A percentile compares a stretch with the other conserved stretches of the same genome.
phyloP scores from a whole-genome alignment of 1,140 invertebrate species.

The Eumaeus atala region DNA sequence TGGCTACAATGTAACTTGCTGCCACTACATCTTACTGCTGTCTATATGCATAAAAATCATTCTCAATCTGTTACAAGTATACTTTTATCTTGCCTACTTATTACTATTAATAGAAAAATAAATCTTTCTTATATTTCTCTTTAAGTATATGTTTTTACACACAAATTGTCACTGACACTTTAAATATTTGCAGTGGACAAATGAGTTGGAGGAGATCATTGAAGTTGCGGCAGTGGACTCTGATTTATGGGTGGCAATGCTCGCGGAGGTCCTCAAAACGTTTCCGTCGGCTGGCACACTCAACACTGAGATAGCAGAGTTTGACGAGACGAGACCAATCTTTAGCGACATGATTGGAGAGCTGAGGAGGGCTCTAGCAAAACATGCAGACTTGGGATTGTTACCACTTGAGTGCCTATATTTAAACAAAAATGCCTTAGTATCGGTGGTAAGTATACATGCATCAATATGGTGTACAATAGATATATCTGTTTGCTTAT shows the following conservation, averaged over 20 bases:
- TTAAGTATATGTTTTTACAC: background rate
- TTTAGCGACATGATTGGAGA: slow-evolving; percentile 94
- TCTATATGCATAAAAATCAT: too few species aligned
- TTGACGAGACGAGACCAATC: slow-evolving; percentile 90
- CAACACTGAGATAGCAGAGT: slow-evolving; percentile 87
- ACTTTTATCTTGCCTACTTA: too few species aligned
- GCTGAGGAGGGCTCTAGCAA: slow-evolving; percentile 88
- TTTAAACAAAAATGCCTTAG: slow-evolving; percentile 93
- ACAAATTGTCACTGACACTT: background rate
- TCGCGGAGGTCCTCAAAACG: slow-evolving; percentile 95
- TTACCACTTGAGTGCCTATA: slow-evolving; percentile 97
- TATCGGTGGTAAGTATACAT: slow-evolving; percentile 82
- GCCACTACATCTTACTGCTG: too few species aligned
- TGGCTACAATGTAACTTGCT: too few species aligned
- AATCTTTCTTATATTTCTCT: background rate
- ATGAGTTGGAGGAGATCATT: slow-evolving; percentile 94
- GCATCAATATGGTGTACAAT: background rate
- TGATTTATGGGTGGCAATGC: slow-evolving; percentile 97
- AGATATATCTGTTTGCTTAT: slow-evolving; percentile 5
- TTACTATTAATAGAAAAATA: too few species aligned
- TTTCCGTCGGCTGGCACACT: slow-evolving; percentile 91
- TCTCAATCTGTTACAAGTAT: too few species aligned
- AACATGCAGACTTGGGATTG: slow-evolving; percentile 90
- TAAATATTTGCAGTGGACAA: slow-evolving; percentile 85
- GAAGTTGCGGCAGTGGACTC: slow-evolving; percentile 92